A percentile compares a stretch with the other conserved stretches of the same genome.
Conservation (phyloP, 1,140 invertebrate species). For the Procambarus clarkii region DNA sequence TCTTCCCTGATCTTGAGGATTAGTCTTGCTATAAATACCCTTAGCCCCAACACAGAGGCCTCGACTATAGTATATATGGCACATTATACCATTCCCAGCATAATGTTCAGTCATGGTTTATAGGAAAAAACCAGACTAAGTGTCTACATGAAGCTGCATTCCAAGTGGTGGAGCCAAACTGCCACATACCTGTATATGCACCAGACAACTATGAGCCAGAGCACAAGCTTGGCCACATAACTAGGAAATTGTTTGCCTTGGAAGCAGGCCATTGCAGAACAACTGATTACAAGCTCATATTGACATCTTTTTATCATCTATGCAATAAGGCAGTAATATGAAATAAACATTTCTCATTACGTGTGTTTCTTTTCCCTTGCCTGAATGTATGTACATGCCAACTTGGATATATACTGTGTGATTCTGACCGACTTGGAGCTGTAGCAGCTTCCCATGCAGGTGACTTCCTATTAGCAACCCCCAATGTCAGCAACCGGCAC, state of each 20-base stretch:
- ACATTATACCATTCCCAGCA: conserved; percentile 6
- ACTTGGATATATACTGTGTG: too few species aligned
- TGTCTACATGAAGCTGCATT: background rate
- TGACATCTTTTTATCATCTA: conserved; percentile 69
- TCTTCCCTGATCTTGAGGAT: background rate
- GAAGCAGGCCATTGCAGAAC: background rate
- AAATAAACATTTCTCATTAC: conserved; percentile 63
- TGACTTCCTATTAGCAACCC: too few species aligned
- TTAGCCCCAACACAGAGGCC: background rate
- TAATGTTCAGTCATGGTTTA: conserved; percentile 2
- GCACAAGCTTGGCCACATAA: background rate
- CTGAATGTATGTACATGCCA: too few species aligned
- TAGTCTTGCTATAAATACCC: background rate
- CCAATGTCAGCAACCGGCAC: too few species aligned
- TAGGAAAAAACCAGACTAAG: background rate
- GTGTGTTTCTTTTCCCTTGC: background rate
- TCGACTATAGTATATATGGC: background rate
- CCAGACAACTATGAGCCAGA: background rate
- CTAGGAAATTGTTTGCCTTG: background rate
- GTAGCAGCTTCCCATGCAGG: too few species aligned
- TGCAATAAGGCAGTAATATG: conserved; percentile 69
- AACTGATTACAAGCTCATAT: conserved; percentile 46
- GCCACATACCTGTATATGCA: too few species aligned
- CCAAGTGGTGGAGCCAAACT: conserved; percentile 2
- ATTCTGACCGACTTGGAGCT: too few species aligned